A percentile compares a stretch with the other conserved stretches of the same genome.
These are phyloP conservation scores for Plodia interpunctella DNA, from an alignment of 1,140 invertebrate genomes.

Conservation along the genomic window DNA sequence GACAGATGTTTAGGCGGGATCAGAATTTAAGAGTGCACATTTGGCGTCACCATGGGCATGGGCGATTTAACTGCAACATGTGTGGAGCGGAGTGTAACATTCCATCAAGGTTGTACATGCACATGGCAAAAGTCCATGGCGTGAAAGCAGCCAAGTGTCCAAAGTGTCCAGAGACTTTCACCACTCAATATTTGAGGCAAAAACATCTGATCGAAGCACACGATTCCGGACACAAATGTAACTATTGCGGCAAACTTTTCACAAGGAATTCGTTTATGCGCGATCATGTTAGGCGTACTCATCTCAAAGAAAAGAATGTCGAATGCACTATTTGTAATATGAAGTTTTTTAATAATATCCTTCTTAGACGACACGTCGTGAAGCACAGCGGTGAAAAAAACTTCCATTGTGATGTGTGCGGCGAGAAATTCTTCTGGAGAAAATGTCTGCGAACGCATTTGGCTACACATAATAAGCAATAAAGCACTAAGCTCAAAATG, in stretches of 20 bases:
- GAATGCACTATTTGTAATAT: constrained; percentile 69
- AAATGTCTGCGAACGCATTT: constrained; percentile 57
- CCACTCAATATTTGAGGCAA: constrained; percentile 57
- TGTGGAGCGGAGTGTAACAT: constrained; percentile 59
- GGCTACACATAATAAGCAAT: constrained; percentile 49
- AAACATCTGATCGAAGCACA: constrained; percentile 63
- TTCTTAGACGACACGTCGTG: constrained; percentile 84
- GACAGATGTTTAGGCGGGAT: constrained; percentile 56
- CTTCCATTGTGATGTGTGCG: constrained; percentile 66
- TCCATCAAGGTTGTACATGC: constrained; percentile 60
- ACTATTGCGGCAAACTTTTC: constrained; percentile 59
- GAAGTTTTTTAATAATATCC: constrained; percentile 68
- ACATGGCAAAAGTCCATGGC: constrained; percentile 60
- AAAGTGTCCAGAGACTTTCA: constrained; percentile 53
- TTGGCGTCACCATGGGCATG: constrained; percentile 62
- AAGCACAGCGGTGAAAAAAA: constrained; percentile 78
- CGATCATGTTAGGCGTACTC: constrained; percentile 57
- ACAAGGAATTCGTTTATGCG: constrained; percentile 61
- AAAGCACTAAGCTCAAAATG: constrained; percentile 22
- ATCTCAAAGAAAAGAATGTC: constrained; percentile 69
- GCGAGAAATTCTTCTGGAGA: constrained; percentile 68
- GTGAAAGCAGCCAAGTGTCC: constrained; percentile 62
- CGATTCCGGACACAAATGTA: constrained; percentile 57
- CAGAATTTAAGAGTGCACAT: constrained; percentile 63
- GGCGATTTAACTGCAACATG: constrained; percentile 55